These are phyloP conservation scores for Catharus ustulatus DNA, from an alignment of 2,797 vertebrate species.

Conservation along the genomic window DNA sequence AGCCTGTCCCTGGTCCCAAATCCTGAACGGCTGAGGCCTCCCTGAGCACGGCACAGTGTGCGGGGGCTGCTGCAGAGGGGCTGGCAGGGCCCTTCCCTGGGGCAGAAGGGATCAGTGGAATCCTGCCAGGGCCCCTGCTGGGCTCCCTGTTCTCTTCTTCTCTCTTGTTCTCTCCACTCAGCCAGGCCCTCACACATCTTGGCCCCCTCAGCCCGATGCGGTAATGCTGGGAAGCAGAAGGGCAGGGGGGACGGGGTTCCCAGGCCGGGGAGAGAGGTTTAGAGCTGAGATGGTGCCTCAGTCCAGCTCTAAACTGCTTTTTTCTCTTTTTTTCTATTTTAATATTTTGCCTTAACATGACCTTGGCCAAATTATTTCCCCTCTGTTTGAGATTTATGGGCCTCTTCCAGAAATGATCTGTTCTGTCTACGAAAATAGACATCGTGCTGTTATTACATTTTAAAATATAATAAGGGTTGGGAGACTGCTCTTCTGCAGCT, in stretches of 20 bases:
- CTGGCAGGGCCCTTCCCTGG: background rate
- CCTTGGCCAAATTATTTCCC: constrained; percentile 56
- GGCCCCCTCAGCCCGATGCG: background rate
- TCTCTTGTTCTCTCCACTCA: background rate
- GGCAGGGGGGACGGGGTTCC: background rate
- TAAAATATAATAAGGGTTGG: constrained; percentile 16
- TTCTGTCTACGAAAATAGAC: constrained; percentile 27
- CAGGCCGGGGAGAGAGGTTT: background rate
- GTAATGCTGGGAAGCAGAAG: background rate
- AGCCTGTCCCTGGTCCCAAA: rapidly evolving
- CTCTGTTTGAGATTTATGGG: constrained; percentile 39
- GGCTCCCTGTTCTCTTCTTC: background rate
- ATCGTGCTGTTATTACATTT: background rate
- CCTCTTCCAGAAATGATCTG: constrained; percentile 38
- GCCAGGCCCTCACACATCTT: background rate
- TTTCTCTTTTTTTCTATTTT: background rate
- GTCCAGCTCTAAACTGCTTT: background rate
- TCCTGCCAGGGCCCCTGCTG: rapidly evolving
- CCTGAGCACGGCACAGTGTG: rapidly evolving
- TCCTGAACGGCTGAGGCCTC: rapidly evolving
- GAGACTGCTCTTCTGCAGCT: background rate
- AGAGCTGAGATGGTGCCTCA: background rate
- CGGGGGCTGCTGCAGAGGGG: background rate
- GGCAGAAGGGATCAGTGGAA: background rate
- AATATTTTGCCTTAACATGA: constrained; percentile 8